Conservation (phyloP, 1,140 invertebrate species). For the Cheumatopsyche charites region DNA sequence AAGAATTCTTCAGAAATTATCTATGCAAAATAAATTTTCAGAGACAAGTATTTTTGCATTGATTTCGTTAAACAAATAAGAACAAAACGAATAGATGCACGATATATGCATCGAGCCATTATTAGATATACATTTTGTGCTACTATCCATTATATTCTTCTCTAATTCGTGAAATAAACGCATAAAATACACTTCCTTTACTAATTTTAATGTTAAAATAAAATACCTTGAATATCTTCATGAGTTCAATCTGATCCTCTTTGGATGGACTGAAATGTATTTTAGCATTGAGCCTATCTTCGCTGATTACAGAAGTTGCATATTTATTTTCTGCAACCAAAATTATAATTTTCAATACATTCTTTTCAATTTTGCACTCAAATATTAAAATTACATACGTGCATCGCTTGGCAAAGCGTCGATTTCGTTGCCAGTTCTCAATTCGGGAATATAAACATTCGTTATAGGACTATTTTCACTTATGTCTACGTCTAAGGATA, state of each 20-base stretch:
- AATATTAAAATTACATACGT: conserved; percentile 53
- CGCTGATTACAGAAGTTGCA: conserved; percentile 26
- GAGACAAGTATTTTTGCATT: too few relatives aligned
- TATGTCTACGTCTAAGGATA: conserved; percentile 65
- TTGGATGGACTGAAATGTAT: conserved; percentile 42
- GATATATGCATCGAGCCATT: too few relatives aligned
- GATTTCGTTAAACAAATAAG: too few relatives aligned
- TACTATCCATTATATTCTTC: too few relatives aligned
- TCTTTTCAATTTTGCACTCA: too few relatives aligned
- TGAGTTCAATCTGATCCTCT: conserved; percentile 41
- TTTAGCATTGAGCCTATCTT: conserved; percentile 35
- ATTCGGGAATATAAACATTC: conserved; percentile 62
- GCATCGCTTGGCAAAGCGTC: conserved; percentile 58
- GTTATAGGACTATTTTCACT: conserved; percentile 64
- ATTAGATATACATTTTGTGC: too few relatives aligned
- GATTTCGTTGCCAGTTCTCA: conserved; percentile 66
- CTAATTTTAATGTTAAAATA: too few relatives aligned
- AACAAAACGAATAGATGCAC: too few relatives aligned
- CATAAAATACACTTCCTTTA: too few relatives aligned
- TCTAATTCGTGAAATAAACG: too few relatives aligned
- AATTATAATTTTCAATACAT: not conserved
- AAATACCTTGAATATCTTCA: conserved; percentile 43
- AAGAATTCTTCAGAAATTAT: too few relatives aligned
- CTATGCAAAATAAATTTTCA: too few relatives aligned
- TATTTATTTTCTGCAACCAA: conserved; percentile 42